Evolutionary conservation across 2,797 vertebrate species (phyloP).

Genomic region (Acanthurus lineatus): DNA sequence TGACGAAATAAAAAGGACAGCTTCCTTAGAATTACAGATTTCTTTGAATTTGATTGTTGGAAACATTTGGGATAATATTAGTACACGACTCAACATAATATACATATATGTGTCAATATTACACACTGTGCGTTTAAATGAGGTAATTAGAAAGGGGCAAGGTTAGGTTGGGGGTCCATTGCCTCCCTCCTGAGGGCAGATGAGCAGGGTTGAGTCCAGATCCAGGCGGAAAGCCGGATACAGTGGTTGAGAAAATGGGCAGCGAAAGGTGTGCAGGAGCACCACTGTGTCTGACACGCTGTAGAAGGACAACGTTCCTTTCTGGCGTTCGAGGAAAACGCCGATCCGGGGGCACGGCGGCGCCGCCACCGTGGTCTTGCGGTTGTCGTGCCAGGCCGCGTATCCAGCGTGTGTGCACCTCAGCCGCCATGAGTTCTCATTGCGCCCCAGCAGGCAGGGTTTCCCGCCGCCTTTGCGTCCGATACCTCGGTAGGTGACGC

Average conservation of each 20-base stretch:
- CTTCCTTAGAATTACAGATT: too few relatives aligned
- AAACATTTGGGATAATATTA: too few relatives aligned
- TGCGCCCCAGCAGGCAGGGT: constrained; percentile 82
- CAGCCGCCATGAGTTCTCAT: constrained; percentile 84
- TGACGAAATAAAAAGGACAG: too few relatives aligned
- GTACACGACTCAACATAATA: too few relatives aligned
- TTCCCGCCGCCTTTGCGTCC: constrained; percentile 82
- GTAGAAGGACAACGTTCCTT: constrained; percentile 82
- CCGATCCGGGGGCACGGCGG: constrained; percentile 80
- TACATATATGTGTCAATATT: too few relatives aligned
- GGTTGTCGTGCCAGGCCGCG: constrained; percentile 84
- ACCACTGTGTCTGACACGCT: constrained; percentile 76
- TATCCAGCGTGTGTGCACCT: constrained; percentile 81
- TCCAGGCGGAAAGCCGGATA: constrained; percentile 85
- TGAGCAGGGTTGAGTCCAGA: constrained; percentile 81
- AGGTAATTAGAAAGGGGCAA: too few relatives aligned
- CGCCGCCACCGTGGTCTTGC: constrained; percentile 80
- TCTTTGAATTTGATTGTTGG: too few relatives aligned
- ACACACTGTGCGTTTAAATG: too few relatives aligned
- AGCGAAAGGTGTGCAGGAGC: constrained; percentile 82
- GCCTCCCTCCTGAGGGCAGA: constrained; percentile 66
- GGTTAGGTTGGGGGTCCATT: constrained; percentile 36
- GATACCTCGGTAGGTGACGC: constrained; percentile 76
- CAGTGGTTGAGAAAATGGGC: constrained; percentile 81
- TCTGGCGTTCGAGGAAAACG: constrained; percentile 82